Conservation (phyloP, 2,113 vertebrate genomes). For the Solenodon paradoxus region DNA sequence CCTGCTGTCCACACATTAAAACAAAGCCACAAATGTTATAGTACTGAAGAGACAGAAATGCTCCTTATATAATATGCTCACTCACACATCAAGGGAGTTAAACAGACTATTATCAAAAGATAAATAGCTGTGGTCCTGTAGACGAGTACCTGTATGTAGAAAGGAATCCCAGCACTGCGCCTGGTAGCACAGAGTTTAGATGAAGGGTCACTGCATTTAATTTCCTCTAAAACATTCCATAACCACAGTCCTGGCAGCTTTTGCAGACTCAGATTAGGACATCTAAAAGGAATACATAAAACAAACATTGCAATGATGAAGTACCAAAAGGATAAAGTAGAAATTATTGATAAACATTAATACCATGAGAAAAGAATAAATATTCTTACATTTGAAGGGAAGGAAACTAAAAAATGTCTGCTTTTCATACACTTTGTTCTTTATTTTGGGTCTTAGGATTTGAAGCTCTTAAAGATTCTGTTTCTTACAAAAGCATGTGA, state of each 20-base stretch:
- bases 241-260: conserved; percentile 92
- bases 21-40: conserved; percentile 21
- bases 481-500: not conserved
- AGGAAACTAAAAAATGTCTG: not conserved
- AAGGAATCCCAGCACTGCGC: conserved; percentile 96
- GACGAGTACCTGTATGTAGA: conserved; percentile 95
- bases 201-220: conserved; percentile 91
- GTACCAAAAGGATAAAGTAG: not conserved
- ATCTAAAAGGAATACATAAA: conserved; percentile 78
- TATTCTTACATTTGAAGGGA: not conserved
- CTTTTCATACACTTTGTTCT: not conserved
- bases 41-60: not conserved
- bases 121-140: not conserved
- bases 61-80: not conserved
- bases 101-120: not conserved
- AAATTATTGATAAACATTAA: not conserved
- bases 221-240: conserved; percentile 89
- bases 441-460: not conserved
- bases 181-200: conserved; percentile 96
- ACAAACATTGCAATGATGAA: conserved; percentile 22
- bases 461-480: not conserved
- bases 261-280: conserved; percentile 84
- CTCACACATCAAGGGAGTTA: not conserved
- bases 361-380: conserved; percentile 3
- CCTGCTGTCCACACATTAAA: conserved; percentile 12